phyloP scores from a whole-genome alignment of 1,140 invertebrate species.

The Cotesia vestalis region DNA sequence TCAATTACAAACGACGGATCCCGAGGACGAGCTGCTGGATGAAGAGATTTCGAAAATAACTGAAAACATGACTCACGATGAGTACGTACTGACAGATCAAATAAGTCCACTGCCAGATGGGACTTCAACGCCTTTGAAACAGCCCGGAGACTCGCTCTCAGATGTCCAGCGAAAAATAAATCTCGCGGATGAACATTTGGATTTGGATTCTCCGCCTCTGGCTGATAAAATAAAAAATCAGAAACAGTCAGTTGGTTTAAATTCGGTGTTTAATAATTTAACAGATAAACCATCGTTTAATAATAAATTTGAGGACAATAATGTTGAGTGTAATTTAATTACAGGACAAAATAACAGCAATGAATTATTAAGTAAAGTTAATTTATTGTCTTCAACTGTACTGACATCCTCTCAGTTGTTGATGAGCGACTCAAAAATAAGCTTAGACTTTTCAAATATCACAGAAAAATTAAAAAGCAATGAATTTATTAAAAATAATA shows the following conservation, averaged over 20 bases:
- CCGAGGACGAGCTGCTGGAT: constrained; percentile 60
- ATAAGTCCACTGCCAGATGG: constrained; percentile 51
- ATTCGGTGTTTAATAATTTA: no score
- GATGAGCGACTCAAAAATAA: constrained; percentile 15
- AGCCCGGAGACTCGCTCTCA: not conserved
- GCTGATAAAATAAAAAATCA: constrained; percentile 3
- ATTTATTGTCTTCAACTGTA: not conserved
- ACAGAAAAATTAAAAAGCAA: constrained; percentile 37
- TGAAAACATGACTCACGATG: constrained; percentile 64
- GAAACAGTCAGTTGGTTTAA: not conserved
- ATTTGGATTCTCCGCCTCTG: constrained; percentile 48
- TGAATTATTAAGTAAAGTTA: not conserved
- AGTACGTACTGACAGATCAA: constrained; percentile 62
- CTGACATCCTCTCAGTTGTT: not conserved
- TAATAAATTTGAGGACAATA: not conserved
- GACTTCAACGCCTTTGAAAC: constrained; percentile 44
- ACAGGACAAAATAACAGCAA: no score
- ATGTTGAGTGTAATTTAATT: no score
- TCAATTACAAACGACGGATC: constrained; percentile 38
- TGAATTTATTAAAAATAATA: constrained; percentile 31
- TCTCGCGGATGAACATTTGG: constrained; percentile 54
- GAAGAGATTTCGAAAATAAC: constrained; percentile 65
- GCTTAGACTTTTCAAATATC: constrained; percentile 41
- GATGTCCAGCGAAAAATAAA: constrained; percentile 50
- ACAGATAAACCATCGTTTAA: not conserved